Base-by-base conservation (phyloP, 2,113 vertebrate species). In the Hyperoodon ampullatus region DNA sequence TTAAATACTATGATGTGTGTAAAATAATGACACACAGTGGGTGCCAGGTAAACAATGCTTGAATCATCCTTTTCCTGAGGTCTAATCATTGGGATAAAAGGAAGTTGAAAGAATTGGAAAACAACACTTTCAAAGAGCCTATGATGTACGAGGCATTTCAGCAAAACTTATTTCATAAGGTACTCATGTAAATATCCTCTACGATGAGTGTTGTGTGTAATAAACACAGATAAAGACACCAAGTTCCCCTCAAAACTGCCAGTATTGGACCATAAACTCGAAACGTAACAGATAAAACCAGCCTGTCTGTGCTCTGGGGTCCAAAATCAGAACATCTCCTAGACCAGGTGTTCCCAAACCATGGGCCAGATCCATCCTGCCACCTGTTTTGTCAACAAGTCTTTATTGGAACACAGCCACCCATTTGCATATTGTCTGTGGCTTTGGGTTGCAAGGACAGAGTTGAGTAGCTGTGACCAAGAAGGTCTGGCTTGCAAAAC, bases 1-100 rank as follows among this genome's bases (percentile, higher is more conserved):
- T 18, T 6, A 33, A 84, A 5, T 13, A 35, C 58, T 39, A 35
- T 35, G n/a, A 24, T 5, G 13, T 19, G 55, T n/a, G 8, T 33
- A 11, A 30, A 14, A 3, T 21, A 23, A 24, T 26, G 61, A 28
- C 63, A 21, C 24, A 3, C 0, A 16, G 9, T 8, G 2, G 68
- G 35, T 30, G 4, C 26, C 44, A 35, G 6, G 30, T 35, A 19
- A 61, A 68, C 2, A 61, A 13, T 2, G 8, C 24, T 21, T 65
- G 19, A 33, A 1, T 18, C 12, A 26, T 65, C 55, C 13, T 60
- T 87, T 84, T 33, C 4, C 70, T 33, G 39, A 72, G 71, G 30
- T 61, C 42, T 8, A 8, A n/a, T 11, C 4, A 0, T 35, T 71
- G 65, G 44, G 18, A n/a, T 42, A 28, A 33, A 68, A 84, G 10